These are phyloP conservation scores for Rotaria macrura DNA, from an alignment of 2,888 invertebrate genomes.

Conservation along the genomic window DNA sequence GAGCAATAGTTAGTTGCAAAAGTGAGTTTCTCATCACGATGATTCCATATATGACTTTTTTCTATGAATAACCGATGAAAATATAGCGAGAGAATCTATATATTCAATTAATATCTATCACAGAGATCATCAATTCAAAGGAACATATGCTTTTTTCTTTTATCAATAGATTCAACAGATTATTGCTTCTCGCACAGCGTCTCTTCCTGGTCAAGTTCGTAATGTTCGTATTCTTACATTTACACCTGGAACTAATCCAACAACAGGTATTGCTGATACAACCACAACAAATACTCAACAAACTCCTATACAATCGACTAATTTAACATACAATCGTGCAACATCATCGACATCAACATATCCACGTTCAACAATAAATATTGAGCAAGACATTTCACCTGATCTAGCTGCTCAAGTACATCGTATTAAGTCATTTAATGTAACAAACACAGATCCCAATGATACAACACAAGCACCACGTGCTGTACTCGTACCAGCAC, in stretches of 20 bases:
- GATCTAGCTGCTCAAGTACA: neutral
- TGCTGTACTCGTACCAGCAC: neutral
- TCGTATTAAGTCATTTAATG: neutral
- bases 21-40: no score
- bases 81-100: no score
- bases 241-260: neutral
- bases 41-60: no score
- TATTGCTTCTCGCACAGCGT: neutral
- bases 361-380: neutral
- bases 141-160: neutral
- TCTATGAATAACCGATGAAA: no score
- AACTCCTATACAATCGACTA: neutral
- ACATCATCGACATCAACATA: neutral
- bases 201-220: neutral
- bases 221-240: neutral
- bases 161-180: neutral
- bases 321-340: neutral
- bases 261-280: neutral
- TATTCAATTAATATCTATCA: neutral
- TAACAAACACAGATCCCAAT: neutral
- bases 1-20: no score
- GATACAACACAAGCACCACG: neutral
- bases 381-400: neutral
- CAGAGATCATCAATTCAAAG: no score
- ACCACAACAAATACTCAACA: neutral